Percentiles rank a stretch among this genome's conserved stretches.
phyloP scores from a whole-genome alignment of 2,113 vertebrate genomes.

The Peromyscus californicus region DNA sequence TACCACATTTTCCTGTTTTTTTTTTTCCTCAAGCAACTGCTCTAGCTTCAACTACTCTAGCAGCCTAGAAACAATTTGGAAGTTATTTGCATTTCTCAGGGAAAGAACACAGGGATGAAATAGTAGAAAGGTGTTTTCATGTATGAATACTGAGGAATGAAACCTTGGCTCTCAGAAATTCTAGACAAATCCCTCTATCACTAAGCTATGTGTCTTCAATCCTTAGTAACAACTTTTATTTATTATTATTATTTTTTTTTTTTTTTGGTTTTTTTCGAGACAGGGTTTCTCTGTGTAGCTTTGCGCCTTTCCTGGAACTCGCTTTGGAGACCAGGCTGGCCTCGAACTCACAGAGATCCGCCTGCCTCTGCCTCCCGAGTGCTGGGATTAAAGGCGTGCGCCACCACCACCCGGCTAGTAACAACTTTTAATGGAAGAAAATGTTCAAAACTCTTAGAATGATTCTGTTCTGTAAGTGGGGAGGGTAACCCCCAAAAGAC shows the following conservation, averaged over 20 bases:
- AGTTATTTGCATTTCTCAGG: constrained; percentile 32
- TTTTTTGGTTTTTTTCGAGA: too few species aligned
- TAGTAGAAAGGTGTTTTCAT: neutral
- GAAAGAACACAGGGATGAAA: neutral
- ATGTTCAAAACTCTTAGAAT: constrained; percentile 20
- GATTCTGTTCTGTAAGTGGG: constrained; percentile 25
- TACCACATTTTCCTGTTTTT: neutral
- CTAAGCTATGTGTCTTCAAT: neutral
- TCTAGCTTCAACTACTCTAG: neutral
- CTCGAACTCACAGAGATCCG: too few species aligned
- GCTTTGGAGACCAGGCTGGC: too few species aligned
- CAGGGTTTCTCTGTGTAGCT: too few species aligned
- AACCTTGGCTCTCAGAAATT: neutral
- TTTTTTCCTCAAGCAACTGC: neutral
- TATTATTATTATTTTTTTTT: too few species aligned
- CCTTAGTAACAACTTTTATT: constrained; percentile 25
- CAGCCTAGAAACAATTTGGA: constrained; percentile 34
- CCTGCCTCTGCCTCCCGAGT: too few species aligned
- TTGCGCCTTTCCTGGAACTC: too few species aligned
- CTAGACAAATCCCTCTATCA: neutral
- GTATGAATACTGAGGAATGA: neutral
- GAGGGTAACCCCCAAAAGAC: neutral
- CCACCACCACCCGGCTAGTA: too few species aligned
- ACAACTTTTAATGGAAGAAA: constrained; percentile 48
- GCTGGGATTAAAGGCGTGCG: too few species aligned